phyloP scores from a whole-genome alignment of 2,888 invertebrate species.

The Ctenicera cuprea region DNA sequence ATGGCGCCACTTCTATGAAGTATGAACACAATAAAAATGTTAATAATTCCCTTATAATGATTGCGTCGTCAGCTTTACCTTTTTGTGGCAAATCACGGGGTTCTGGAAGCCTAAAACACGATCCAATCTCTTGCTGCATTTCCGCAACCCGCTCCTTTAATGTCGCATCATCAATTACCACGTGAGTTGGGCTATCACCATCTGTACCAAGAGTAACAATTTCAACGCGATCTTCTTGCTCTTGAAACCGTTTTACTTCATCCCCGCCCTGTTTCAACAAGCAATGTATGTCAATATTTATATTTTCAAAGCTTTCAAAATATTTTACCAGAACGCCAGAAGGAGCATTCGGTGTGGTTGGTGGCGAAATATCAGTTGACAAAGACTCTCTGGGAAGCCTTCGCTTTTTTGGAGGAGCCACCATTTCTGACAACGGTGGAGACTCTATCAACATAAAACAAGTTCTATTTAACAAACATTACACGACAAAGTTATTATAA shows the following conservation, averaged over 20 bases:
- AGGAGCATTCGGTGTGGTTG: constrained; percentile 61
- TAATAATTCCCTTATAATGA: too few species aligned
- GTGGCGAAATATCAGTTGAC: constrained; percentile 78
- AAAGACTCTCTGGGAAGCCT: constrained; percentile 90
- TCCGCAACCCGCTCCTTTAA: constrained; percentile 72
- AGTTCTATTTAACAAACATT: too few species aligned
- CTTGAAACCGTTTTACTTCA: constrained; percentile 47
- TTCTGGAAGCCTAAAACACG: constrained; percentile 56
- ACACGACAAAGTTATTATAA: constrained; percentile 28
- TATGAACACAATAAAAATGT: too few species aligned
- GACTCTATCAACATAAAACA: constrained; percentile 71
- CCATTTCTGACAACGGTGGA: constrained; percentile 81
- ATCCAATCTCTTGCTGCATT: constrained; percentile 72
- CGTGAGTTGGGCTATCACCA: constrained; percentile 70
- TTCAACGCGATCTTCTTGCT: constrained; percentile 69
- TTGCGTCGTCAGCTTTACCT: constrained; percentile 33
- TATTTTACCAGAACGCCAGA: constrained; percentile 24
- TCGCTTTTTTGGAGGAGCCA: constrained; percentile 92
- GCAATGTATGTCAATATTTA: not conserved
- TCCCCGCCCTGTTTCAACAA: constrained; percentile 48
- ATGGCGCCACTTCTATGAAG: constrained; percentile 24
- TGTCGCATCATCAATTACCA: constrained; percentile 71
- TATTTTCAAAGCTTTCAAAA: too few species aligned
- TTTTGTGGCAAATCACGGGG: constrained; percentile 37
- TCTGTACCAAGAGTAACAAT: constrained; percentile 71